Percentiles rank a stretch among this genome's conserved stretches.
Conservation (phyloP, 2,113 vertebrate genomes). For the Strigops habroptila region DNA sequence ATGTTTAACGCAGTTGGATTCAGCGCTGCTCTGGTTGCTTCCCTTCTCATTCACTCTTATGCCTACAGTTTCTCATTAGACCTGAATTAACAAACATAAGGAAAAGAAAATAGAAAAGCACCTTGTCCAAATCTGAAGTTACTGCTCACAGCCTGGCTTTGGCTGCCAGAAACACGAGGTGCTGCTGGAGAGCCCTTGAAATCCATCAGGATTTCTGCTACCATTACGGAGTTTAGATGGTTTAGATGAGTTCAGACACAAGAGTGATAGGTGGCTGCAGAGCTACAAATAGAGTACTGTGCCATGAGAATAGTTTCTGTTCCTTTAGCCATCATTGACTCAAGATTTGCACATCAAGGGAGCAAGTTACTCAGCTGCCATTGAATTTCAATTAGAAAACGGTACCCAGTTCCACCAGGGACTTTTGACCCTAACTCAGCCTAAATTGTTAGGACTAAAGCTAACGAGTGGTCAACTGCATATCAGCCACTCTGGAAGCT, state of each 20-base stretch:
- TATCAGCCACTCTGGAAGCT: neutral
- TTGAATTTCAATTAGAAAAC: neutral
- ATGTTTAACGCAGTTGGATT: neutral
- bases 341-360: neutral
- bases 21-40: neutral
- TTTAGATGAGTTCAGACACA: neutral
- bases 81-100: neutral
- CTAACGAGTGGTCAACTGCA: neutral
- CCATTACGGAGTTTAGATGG: neutral
- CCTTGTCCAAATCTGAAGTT: neutral
- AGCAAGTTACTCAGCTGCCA: neutral
- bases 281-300: neutral
- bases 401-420: neutral
- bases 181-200: neutral
- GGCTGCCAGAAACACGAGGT: neutral
- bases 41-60: neutral
- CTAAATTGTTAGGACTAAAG: neutral
- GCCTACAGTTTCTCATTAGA: neutral
- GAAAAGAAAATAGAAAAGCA: neutral
- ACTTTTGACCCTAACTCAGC: neutral
- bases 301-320: neutral
- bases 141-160: neutral
- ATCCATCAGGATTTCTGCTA: neutral
- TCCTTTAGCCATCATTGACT: neutral
- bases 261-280: neutral